Evolutionary conservation across 2,113 vertebrate genomes (phyloP).

Genomic region (Ailurus styani): DNA sequence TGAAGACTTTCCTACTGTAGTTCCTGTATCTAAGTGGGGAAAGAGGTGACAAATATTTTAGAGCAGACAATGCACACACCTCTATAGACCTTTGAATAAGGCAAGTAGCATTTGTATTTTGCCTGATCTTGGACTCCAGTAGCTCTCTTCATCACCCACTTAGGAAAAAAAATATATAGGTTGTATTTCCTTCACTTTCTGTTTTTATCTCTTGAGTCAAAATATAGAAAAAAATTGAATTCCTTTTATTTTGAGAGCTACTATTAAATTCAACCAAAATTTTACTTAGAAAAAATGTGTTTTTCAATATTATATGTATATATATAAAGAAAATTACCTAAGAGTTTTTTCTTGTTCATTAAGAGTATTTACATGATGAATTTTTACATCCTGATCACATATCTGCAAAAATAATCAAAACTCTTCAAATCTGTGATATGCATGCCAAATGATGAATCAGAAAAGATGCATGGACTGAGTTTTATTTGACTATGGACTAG

Average conservation of each 20-base stretch:
- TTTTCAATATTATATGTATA: conserved; percentile 16
- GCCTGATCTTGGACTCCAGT: neutral
- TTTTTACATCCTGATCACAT: conserved; percentile 84
- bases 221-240: neutral
- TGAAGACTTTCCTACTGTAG: neutral
- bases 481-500: conserved; percentile 87
- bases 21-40: neutral
- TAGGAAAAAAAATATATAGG: neutral
- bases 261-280: conserved; percentile 36
- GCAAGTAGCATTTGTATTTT: neutral
- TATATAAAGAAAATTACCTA: neutral
- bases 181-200: neutral
- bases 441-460: conserved; percentile 77
- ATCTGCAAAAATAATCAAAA: conserved; percentile 81
- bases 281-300: conserved; percentile 8
- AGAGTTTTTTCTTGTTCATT: conserved; percentile 23
- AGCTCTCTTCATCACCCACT: neutral
- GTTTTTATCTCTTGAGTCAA: neutral
- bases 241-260: neutral
- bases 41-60: neutral
- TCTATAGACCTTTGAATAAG: neutral
- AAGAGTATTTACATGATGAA: conserved; percentile 76
- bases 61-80: neutral
- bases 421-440: conserved; percentile 80
- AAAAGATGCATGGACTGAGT: conserved; percentile 84